A percentile compares a stretch with the other conserved stretches of the same genome.
Evolutionary conservation across 2,797 vertebrate species (phyloP).

Genomic region (Oophaga sylvatica): DNA sequence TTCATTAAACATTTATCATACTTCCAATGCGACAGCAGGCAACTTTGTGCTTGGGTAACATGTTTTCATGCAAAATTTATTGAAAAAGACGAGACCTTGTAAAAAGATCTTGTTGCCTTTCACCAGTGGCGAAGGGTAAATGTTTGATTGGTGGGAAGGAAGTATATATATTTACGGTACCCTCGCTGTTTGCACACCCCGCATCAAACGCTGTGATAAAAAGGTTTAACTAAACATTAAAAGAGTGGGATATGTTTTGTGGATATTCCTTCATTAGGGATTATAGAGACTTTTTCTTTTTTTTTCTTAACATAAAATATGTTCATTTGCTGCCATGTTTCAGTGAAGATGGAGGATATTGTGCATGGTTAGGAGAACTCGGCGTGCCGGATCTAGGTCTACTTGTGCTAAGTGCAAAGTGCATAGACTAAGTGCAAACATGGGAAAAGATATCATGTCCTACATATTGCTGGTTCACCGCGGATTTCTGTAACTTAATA

Average conservation of each 20-base stretch:
- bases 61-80: constrained; percentile 98
- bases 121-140: constrained; percentile 84
- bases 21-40: constrained; percentile 93
- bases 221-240: constrained; percentile 6
- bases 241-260: background rate
- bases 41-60: constrained; percentile 85
- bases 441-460: too few relatives aligned
- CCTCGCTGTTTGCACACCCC: background rate
- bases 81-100: constrained; percentile 85
- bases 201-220: background rate
- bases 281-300: background rate
- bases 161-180: constrained; percentile 50
- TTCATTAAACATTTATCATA: constrained; percentile 98
- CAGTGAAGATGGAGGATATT: background rate
- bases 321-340: background rate
- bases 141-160: constrained; percentile 75
- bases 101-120: constrained; percentile 88
- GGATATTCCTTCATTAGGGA: background rate
- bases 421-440: too few relatives aligned
- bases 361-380: background rate
- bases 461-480: too few relatives aligned
- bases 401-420: too few relatives aligned
- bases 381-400: background rate
- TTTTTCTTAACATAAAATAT: background rate
- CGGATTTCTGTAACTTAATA: too few relatives aligned